phyloP scores from a whole-genome alignment of 2,113 vertebrate species.

The Labeo catla region DNA sequence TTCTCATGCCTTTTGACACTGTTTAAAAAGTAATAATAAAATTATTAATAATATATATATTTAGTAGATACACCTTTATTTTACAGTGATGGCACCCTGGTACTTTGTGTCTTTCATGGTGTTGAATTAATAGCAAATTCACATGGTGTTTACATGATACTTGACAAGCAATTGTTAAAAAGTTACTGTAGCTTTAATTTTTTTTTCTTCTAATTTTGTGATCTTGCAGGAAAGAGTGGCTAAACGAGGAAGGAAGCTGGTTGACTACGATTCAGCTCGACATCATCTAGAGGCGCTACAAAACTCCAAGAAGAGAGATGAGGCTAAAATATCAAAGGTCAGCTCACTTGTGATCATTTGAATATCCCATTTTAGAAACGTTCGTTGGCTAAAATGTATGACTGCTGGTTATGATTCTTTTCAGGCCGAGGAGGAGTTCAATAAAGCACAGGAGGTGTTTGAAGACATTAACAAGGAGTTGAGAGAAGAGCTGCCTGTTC shows the following conservation, averaged over 20 bases:
- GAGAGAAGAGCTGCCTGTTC: conserved; percentile 87
- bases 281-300: conserved; percentile 93
- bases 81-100: not conserved
- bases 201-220: not conserved
- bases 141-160: not conserved
- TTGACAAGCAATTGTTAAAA: not conserved
- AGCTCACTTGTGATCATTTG: not conserved
- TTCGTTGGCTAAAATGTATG: not conserved
- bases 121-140: not conserved
- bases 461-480: conserved; percentile 93
- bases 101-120: not conserved
- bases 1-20: not conserved
- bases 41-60: not conserved
- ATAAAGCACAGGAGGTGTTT: conserved; percentile 88
- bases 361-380: not conserved
- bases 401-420: not conserved
- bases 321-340: conserved; percentile 88
- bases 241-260: conserved; percentile 91
- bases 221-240: conserved; percentile 84
- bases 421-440: conserved; percentile 94
- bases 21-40: not conserved
- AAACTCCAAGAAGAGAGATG: conserved; percentile 91
- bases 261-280: conserved; percentile 92
- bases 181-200: not conserved
- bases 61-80: not conserved